Percentiles rank a stretch among this genome's conserved stretches.
Conservation (phyloP, 2,888 invertebrate genomes). For the Clistopyga incitator region DNA sequence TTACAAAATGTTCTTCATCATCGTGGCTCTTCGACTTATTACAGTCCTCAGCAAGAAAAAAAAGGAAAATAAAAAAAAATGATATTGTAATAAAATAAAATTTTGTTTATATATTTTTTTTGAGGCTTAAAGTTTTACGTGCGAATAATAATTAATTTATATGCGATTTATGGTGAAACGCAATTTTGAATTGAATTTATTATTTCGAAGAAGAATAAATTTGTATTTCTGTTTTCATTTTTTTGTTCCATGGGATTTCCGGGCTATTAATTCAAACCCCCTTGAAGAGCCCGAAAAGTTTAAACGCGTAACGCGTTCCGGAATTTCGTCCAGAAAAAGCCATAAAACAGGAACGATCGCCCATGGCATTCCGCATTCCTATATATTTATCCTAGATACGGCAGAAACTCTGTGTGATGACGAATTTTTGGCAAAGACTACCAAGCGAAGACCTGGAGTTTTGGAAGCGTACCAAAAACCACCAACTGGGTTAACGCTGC, state of each 20-base stretch:
- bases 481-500: conserved; percentile 78
- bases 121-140: no score
- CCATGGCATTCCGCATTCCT: background rate
- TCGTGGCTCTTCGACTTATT: background rate
- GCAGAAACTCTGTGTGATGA: conserved; percentile 50
- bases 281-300: background rate
- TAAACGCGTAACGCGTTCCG: background rate
- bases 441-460: conserved; percentile 56
- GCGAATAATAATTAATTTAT: no score
- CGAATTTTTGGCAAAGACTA: conserved; percentile 76
- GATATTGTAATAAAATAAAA: no score
- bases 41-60: no score
- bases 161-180: no score
- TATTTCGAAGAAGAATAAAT: no score
- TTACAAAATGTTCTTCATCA: conserved; percentile 31
- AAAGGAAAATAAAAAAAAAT: no score
- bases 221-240: no score
- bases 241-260: no score
- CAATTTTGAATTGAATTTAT: no score
- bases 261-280: background rate
- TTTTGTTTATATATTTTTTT: no score
- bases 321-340: conserved; percentile 4
- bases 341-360: conserved; percentile 13
- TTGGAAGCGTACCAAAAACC: conserved; percentile 79
- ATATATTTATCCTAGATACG: conserved; percentile 23